Percentiles rank a stretch among this genome's conserved stretches.
phyloP scores from a whole-genome alignment of 2,797 vertebrate genomes.

The Ceryle rudis region DNA sequence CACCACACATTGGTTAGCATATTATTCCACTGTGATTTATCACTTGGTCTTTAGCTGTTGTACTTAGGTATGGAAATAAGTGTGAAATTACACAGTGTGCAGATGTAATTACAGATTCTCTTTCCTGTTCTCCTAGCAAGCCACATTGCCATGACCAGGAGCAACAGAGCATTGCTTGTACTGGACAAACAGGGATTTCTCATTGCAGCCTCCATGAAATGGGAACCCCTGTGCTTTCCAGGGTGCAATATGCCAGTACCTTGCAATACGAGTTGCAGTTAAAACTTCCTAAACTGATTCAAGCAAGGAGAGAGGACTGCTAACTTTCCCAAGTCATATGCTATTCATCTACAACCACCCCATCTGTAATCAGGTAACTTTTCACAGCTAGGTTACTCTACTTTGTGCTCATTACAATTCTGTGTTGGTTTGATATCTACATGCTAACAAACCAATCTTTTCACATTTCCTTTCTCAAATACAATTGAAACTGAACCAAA shows the following conservation, averaged over 20 bases:
- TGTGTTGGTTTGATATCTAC: not conserved
- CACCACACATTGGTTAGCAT: not conserved
- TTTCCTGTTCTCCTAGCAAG: not conserved
- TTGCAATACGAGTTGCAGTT: not conserved
- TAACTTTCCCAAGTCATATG: not conserved
- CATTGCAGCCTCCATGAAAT: not conserved
- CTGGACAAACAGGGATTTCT: not conserved
- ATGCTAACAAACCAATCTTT: not conserved
- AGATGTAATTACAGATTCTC: not conserved
- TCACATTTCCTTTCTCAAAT: not conserved
- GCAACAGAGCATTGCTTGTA: not conserved
- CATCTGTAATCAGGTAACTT: not conserved
- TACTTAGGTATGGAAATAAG: not conserved
- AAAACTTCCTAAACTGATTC: not conserved
- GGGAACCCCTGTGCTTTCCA: rapidly evolving
- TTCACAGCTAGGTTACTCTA: not conserved
- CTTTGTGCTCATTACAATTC: not conserved
- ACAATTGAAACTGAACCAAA: not conserved
- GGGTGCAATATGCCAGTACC: not conserved
- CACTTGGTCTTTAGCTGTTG: not conserved
- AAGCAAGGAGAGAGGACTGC: not conserved
- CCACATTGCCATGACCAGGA: not conserved
- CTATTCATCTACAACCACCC: not conserved
- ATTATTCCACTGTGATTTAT: not conserved
- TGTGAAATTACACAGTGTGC: not conserved